Evolutionary conservation across 2,113 vertebrate species (phyloP).

Genomic region (Nansenia antarctica): DNA sequence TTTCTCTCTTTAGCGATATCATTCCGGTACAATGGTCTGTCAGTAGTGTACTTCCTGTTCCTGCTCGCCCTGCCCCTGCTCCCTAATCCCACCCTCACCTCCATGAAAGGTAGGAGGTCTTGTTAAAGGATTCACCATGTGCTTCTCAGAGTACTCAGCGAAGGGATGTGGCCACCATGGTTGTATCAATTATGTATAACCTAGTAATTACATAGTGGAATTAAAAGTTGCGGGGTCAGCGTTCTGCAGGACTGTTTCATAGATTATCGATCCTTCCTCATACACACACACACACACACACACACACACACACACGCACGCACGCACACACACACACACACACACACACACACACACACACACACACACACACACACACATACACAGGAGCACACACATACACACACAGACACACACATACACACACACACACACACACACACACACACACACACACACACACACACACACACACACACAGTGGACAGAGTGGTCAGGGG

Average conservation of each 20-base stretch:
- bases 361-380: too few species aligned
- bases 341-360: too few species aligned
- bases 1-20: conserved; percentile 55
- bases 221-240: conserved; percentile 78
- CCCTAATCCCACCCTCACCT: conserved; percentile 54
- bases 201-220: conserved; percentile 75
- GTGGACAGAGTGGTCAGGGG: conserved; percentile 49
- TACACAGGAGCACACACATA: too few species aligned
- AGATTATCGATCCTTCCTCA: conserved; percentile 33
- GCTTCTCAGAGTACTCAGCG: conserved; percentile 67
- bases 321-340: too few species aligned
- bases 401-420: too few species aligned
- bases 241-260: conserved; percentile 45
- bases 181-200: conserved; percentile 77
- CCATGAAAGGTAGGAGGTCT: conserved; percentile 55
- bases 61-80: conserved; percentile 66
- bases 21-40: conserved; percentile 70
- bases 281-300: too few species aligned
- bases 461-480: too few species aligned
- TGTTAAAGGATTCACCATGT: conserved; percentile 56
- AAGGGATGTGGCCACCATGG: conserved; percentile 62
- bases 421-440: too few species aligned
- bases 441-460: too few species aligned
- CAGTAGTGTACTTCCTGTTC: conserved; percentile 68
- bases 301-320: too few species aligned